Evolutionary conservation across 1,140 invertebrate species (phyloP), one percentile per base, ranked within the genome.

Genomic region (Heliconius melpomene): DNA sequence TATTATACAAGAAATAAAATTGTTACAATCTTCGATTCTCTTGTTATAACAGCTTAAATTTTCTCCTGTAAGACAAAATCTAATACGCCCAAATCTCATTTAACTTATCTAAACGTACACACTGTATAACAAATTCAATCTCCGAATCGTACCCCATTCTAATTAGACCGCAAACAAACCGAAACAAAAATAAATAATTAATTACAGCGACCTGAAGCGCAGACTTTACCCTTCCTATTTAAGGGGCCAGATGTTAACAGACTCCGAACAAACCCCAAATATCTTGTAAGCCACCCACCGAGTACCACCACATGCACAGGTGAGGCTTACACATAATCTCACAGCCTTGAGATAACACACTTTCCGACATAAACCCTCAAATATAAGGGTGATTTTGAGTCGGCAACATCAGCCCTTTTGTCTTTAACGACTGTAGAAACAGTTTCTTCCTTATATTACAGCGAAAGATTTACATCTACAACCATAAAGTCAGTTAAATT

Each of bases 101-200:
- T 23, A 72, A 23, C 36, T n/a, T 72, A 38, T 40, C 72, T 72
- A 72, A 72, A 38, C 71, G 71, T n/a, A n/a, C 60, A 16, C 18
- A 75, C 74, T 32, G 26, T 77, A 74, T 74, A 82, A 79, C 78
- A 85, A 85, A 89, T 84, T 87, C 87, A 85, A 87, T 87, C 83
- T 83, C 83, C 74, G 66, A 83, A 83, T 80, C 74, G 76, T 73
- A 81, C 84, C 85, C 85, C 83, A 82, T 77, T 84, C 83, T 86
- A 86, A 89, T 89, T 87, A 86, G 80, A 86, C 90, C 88, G 83
- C 84, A 90, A 89, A 84, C 86, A 90, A 86, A 87, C 86, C 85
- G 85, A 87, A 90, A 89, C 90, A 87, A 90, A 92, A 91, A 91
- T 91, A 92, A 93, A 93, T 93, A 90, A 94, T 93, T 94, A 94